Evolutionary conservation across 2,888 invertebrate genomes (phyloP), one percentile per base, ranked within the genome.

Genomic region (Rhagonycha fulva): DNA sequence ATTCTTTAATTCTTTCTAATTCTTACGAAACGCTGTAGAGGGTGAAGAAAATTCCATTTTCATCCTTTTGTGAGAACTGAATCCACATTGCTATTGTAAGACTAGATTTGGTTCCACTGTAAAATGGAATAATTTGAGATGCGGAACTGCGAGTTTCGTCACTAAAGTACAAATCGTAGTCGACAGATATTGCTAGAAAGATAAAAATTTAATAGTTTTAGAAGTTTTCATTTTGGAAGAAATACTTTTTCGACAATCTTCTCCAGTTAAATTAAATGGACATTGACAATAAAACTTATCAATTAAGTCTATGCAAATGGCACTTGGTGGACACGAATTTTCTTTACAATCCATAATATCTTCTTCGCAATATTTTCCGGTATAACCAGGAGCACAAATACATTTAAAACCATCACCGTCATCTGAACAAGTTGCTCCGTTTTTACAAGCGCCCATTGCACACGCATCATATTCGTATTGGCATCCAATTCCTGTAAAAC

Each of bases 71-170:
- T 0, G 96, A 95, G 84, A 96, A 99, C 87, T 98, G 96, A 0
- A 99, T 96, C 99, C 99, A 99, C 92, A 98, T 92, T 14, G 96
- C 97, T 72, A 99, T 91, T 0, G 98, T 97, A 30, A 98, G 87
- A 83, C 96, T 95, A 80, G 92, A 92, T 74, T 93, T 92, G 14
- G 92, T 91, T 4, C 93, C 92, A 12, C 94, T 94, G 82, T 93
- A 93, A 89, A 98, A 97, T 72, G 98, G 98, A 84, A 98, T 95
- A 12, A 96, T 93, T 88, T 98, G 94, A 24, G 97, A 95, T 4
- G 98, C 98, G 82, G 96, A 96, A 77, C 97, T 96, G 12, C 97
- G 93, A 12, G 94, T 90, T 67, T 95, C 93, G 86, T 98, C 97
- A 84, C 96, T 96, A 88, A 99, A 98, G 91, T 96, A 96, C 10